Conservation (phyloP, 2,113 vertebrate genomes). For the Marmota flaviventris region DNA sequence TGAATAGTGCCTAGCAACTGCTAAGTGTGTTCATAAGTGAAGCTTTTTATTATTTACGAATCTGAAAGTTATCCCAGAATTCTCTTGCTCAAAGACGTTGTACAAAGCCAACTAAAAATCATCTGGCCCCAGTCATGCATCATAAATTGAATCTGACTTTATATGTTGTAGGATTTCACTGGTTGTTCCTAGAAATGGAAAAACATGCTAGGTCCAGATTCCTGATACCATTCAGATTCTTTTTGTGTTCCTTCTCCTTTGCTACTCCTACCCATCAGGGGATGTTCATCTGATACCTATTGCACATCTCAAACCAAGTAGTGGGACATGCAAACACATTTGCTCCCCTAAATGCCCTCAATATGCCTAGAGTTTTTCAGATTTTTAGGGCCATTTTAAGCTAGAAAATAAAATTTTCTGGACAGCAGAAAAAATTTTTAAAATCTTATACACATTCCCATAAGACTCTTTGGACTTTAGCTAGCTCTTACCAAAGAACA, state of each 20-base stretch:
- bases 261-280: neutral
- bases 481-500: slow-evolving; percentile 59
- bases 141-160: slow-evolving; percentile 72
- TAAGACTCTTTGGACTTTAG: slow-evolving; percentile 68
- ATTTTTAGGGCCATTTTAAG: slow-evolving; percentile 14
- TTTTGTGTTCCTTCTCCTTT: neutral
- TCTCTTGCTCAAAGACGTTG: slow-evolving; percentile 53
- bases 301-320: neutral
- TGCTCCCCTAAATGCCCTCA: slow-evolving; percentile 37
- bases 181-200: slow-evolving; percentile 74
- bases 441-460: slow-evolving; percentile 67
- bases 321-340: neutral
- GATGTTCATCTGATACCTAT: neutral
- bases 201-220: slow-evolving; percentile 59
- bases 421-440: slow-evolving; percentile 57
- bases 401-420: slow-evolving; percentile 72
- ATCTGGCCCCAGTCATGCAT: slow-evolving; percentile 17
- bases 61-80: slow-evolving; percentile 62
- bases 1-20: slow-evolving; percentile 24
- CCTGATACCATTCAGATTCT: neutral
- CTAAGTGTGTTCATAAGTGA: slow-evolving; percentile 62
- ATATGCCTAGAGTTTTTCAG: slow-evolving; percentile 5
- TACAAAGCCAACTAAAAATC: slow-evolving; percentile 51
- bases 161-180: slow-evolving; percentile 8
- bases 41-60: slow-evolving; percentile 59